A percentile compares a stretch with the other conserved stretches of the same genome.
phyloP scores from a whole-genome alignment of 1,140 invertebrate species.

The Drosophila bocki region DNA sequence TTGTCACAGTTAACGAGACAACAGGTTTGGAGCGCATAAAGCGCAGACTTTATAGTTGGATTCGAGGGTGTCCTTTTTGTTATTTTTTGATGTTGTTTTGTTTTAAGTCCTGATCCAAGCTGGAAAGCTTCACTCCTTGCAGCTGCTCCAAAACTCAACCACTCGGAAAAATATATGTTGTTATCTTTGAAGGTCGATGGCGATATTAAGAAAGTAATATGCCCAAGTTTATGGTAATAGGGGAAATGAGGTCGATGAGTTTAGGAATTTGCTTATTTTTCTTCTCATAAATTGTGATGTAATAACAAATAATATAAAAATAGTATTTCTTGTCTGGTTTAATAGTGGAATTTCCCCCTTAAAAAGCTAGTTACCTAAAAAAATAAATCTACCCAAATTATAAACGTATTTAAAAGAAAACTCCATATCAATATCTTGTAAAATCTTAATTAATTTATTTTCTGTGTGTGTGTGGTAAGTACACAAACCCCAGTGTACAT shows the following conservation, averaged over 20 bases:
- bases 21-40: constrained; percentile 44
- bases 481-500: constrained; percentile 7
- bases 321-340: background rate
- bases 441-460: constrained; percentile 13
- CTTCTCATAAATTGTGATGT: too few species aligned
- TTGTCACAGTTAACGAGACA: constrained; percentile 52
- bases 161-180: constrained; percentile 19
- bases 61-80: constrained; percentile 1
- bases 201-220: constrained; percentile 4
- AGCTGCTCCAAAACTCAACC: constrained; percentile 20
- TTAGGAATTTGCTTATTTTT: background rate
- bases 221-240: background rate
- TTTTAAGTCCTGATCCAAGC: background rate
- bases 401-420: too few species aligned
- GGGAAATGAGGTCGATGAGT: background rate
- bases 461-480: background rate
- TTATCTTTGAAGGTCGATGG: constrained; percentile 9
- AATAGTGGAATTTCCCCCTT: background rate
- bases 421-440: background rate
- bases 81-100: background rate
- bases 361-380: too few species aligned
- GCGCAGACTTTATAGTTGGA: constrained; percentile 30
- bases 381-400: background rate
- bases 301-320: background rate
- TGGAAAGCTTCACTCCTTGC: constrained; percentile 4